Evolutionary conservation across 2,888 invertebrate species (phyloP), one percentile per base, ranked within the genome.

Genomic region (Electrophaes corylata): DNA sequence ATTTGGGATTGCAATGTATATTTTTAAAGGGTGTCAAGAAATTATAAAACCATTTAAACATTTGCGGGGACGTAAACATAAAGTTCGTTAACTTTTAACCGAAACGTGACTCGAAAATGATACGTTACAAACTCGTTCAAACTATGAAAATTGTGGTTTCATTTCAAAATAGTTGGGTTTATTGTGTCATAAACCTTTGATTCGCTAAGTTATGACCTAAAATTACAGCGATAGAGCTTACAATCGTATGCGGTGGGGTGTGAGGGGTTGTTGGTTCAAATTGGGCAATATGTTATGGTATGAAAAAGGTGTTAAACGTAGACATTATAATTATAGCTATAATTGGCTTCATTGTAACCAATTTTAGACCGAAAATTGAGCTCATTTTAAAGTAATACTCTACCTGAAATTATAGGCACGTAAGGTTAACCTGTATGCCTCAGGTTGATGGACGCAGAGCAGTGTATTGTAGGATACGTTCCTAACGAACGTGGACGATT

Each of bases 41-140:
- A 59, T 59, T 51, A 55, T 47, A 55, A 49, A 47, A 46, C 23
- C 37, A 60, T 55, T 51, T 51, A 55, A 54, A 59, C 47, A 55
- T 58, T 55, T 60, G 55, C 14, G 39, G 47, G 41, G 53, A 61
- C 37, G 40, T 53, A 53, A 50, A 59, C 45, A 53, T 64, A 60
- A 65, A 67, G 57, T 64, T 67, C 56, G 65, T 64, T 65, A 64
- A 66, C 62, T 62, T n/a, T 49, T 56, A 65, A 64, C 60, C 55
- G 54, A 62, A 70, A 79, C 79, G 79, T 79, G 79, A 79, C 73
- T 62, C 31, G 39, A 56, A 64, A 67, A 72, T 71, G 70, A 69
- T 70, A 66, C 66, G 69, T 72, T 70, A 73, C 73, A 64, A 70
- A 72, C 66, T 67, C 66, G 70, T 71, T 70, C 62, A 44, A 65